Evolutionary conservation across 1,140 invertebrate species (phyloP), one percentile per base, ranked within the genome.

Genomic region (Euwallacea fornicatus): DNA sequence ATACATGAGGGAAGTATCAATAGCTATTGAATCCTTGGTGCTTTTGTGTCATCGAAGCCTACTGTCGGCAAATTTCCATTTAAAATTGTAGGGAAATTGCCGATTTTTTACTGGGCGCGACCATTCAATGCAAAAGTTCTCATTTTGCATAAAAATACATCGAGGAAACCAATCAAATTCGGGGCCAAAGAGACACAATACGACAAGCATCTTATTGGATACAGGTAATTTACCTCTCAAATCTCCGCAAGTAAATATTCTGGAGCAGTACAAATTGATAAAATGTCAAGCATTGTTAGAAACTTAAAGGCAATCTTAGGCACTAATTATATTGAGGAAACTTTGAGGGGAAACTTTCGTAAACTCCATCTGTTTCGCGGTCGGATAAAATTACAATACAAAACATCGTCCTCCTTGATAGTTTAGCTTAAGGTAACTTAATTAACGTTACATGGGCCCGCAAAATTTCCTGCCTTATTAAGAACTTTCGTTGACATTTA

Each of bases 391-490:
- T 50, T 50, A 50, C 46, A 50, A 50, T 50, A 50, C 46, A 50
- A 50, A 50, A 50, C 46, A 50, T 50, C 46, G 9, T 50, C 46
- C 13, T 50, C 46, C 46, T 50, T 50, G 46, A 50, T 50, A 50
- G 46, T 50, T 50, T 13, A 13, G 46, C 46, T 50, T 50, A 50
- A 50, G 46, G 46, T 50, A 50, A 50, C 46, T 50, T 50, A 50
- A 50, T 50, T 50, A 50, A 50, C 2, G 46, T 50, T 50, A 50
- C 46, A 50, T 50, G 13, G 46, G 9, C 13, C 46, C 46, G 46
- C 9, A 50, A 50, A 50, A 50, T 50, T 13, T 50, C 13, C 46
- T 3, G 13, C 7, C 46, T 50, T 50, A 50, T 50, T 50, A 50
- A 13, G 46, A 50, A 50, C 9, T 50, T 50, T 33, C 21, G 21